Conservation (phyloP, 2,113 vertebrate species). For the Plectropomus leopardus region DNA sequence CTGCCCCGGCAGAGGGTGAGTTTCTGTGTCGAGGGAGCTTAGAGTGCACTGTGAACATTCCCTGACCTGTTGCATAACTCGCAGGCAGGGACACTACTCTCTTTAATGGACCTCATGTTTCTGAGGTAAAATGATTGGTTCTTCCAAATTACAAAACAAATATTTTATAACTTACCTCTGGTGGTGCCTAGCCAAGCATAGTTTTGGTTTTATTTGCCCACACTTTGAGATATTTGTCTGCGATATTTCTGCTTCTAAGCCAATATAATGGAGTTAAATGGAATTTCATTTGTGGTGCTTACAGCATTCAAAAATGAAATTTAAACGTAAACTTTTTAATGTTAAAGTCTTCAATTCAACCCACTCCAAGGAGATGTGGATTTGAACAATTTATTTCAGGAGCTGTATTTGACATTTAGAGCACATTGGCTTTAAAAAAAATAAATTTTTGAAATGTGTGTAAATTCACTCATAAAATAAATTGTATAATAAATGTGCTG, state of each 20-base stretch:
- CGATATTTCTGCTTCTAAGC: neutral
- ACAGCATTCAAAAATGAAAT: neutral
- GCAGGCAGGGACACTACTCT: conserved; percentile 1
- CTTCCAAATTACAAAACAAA: neutral
- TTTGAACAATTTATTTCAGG: neutral
- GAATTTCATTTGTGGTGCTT: neutral
- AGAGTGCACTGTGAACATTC: conserved; percentile 34
- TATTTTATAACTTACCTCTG: neutral
- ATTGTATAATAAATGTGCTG: no score
- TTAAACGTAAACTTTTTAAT: neutral
- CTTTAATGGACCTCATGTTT: conserved; percentile 9
- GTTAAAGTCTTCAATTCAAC: neutral
- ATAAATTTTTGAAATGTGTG: no score
- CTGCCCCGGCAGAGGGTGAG: neutral
- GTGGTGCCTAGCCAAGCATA: neutral
- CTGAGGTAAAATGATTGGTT: conserved; percentile 4
- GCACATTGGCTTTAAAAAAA: no score
- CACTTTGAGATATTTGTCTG: neutral
- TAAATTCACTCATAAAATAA: no score
- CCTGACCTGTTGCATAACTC: conserved; percentile 24
- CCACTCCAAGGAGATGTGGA: neutral
- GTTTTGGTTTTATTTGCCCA: neutral
- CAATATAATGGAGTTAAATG: neutral
- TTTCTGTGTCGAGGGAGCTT: conserved; percentile 22
- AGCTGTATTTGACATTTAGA: no score